These are phyloP conservation scores for Genyomyrus donnyi DNA, from an alignment of 2,113 vertebrate genomes.

Conservation along the genomic window DNA sequence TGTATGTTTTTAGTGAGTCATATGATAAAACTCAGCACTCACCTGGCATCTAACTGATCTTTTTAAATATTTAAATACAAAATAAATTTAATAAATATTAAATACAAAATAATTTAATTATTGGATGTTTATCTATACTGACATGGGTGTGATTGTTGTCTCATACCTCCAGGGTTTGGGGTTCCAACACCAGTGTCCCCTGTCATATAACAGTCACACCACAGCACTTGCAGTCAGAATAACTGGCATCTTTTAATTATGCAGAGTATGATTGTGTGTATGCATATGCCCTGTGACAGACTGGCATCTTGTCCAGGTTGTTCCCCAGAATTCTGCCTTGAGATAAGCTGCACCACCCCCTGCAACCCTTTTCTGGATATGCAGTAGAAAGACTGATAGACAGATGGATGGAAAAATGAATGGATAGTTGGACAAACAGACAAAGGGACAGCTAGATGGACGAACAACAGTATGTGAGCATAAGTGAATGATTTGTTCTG, in stretches of 20 bases:
- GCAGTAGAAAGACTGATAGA: too few species aligned
- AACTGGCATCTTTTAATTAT: background rate
- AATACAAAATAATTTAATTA: background rate
- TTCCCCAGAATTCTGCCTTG: background rate
- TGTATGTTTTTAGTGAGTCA: background rate
- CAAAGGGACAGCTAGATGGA: background rate
- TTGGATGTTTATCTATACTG: background rate
- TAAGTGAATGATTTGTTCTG: background rate
- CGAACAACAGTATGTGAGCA: background rate
- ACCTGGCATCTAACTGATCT: background rate
- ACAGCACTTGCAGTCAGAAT: background rate
- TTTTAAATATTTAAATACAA: background rate
- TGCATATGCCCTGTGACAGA: background rate
- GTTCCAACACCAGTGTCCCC: background rate
- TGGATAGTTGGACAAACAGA: background rate
- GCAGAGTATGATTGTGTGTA: background rate
- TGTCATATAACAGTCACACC: background rate
- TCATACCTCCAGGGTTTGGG: background rate
- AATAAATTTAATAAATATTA: background rate
- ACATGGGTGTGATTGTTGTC: background rate
- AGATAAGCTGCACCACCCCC: background rate
- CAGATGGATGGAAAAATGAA: background rate
- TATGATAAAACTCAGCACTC: background rate
- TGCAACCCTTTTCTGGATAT: background rate
- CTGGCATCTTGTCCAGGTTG: background rate